Evolutionary conservation across 2,888 invertebrate species (phyloP), one percentile per base, ranked within the genome.

Genomic region (Phyllotreta striolata): DNA sequence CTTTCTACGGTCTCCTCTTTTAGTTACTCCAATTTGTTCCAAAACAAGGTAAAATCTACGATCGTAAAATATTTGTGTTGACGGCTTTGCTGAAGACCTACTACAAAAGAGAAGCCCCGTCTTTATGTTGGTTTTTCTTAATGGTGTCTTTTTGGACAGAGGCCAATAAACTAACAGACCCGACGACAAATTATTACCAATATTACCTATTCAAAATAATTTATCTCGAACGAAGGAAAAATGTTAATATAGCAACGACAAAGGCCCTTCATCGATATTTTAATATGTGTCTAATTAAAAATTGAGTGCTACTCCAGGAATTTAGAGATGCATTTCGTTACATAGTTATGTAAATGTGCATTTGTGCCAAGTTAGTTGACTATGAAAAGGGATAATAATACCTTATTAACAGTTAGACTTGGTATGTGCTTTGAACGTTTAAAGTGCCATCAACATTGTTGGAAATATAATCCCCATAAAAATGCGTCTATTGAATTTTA

Each of bases 381-480:
- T 64, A 59, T 70, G 66, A 72, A 70, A 70, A 70, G 67, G 66
- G 68, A 70, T 73, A 73, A 73, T 71, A 69, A 71, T 70, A 70
- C 62, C 69, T 70, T 70, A 73, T 71, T 73, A 70, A 66, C 69
- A 70, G 70, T 66, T 67, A 67, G 60, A 60, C 63, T 24, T 67
- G 72, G 68, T 70, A 68, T 71, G 70, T 68, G 70, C 66, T 66
- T 70, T 58, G 67, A 71, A 67, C 65, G 63, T 70, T 72, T 70
- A 68, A 69, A 72, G 70, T 72, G 66, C 72, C 71, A 68, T 71
- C 68, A 64, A 67, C 66, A 70, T 66, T 67, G 67, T 69, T 63
- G 67, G 63, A 68, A 59, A 62, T 63, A 66, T 73, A 73, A 73
- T 73, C 73, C 73, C 58, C 66, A 73, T 67, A 71, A 70, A 72